Evolutionary conservation across 2,113 vertebrate genomes (phyloP), one percentile per base, ranked within the genome.

Genomic region (Chaetodon auriga): DNA sequence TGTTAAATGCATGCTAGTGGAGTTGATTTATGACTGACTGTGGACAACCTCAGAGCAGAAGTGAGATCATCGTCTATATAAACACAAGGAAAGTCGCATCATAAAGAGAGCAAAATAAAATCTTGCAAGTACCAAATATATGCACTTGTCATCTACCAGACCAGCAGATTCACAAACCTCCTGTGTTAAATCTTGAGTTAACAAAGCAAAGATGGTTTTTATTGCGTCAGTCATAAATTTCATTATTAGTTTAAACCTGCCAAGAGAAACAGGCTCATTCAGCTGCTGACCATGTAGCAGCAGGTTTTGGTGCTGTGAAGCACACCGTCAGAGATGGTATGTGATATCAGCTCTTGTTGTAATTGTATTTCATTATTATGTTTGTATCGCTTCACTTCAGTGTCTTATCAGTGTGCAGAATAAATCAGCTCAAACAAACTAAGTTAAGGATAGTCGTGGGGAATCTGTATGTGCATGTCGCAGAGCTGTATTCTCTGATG

Each of bases 161-260:
- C 30, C 21, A 51, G 12, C 62, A 53, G 30, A 61, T 48, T 70
- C 57, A 36, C 23, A 68, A 38, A 43, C 23, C 25, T 45, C 30
- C 30, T 30, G 30, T 30, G n/a, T 63, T 68, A 63, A 78, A 85
- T 75, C 64, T 19, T 43, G 41, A 74, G 3, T 64, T 78, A 84
- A 84, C 77, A 64, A 82, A 77, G 46, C 51, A 77, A 69, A 81
- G 54, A 35, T 18, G 1, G 0, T 21, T 79, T 72, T 72, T 85
- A 83, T 83, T 88, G 38, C 64, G 0, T 78, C 62, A 70, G 53
- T 43, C 54, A 36, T 74, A 57, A 72, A 78, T 57, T 77, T 23
- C 21, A 70, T 75, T 63, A 62, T 80, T 76, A 36, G 51, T 80
- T 85, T 30, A 68, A 54, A 75, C 54, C 71, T 80, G 78, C 75